Base-by-base conservation (phyloP, 1,140 invertebrate genomes). In the Drosophila santomea region DNA sequence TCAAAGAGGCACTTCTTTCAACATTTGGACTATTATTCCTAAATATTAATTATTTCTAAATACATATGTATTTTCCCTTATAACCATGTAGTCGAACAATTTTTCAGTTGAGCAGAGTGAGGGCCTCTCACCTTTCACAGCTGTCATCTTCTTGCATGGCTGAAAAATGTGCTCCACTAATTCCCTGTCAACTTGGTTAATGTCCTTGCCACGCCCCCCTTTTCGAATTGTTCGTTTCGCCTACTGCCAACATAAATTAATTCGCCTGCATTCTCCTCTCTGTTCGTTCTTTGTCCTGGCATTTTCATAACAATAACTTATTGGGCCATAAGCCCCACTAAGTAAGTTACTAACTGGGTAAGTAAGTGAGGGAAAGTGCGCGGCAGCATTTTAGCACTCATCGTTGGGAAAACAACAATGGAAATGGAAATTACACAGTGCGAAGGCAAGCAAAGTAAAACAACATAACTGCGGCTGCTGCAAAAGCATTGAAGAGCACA, bases 281-380 rank as follows among this genome's bases (percentile, higher is more conserved):
- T 11, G 8, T 11, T 17, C 32, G 32, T 8, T 12, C 28, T 71
- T 58, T 71, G 68, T 58, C 54, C 43, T 58, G 51, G 52, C 50
- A 58, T 71, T 72, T 58, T 72, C 68, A 72, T 72, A 72, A 72
- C 68, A 72, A 72, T 72, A 72, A 72, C 68, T 72, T 72, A 72
- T 58, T 72, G 15, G 66, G 51, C 68, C 68, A 60, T 73, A 72
- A 72, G 69, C 45, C 69, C 17, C 47, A 47, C 56, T 73, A 73
- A 73, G 74, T 81, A 77, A 77, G 74, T 76, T 69, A 80, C 55
- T 81, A 78, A 81, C 67, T 81, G 64, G 76, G 74, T 74, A 81
- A 81, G 78, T 80, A 62, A 69, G 64, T 51, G 20, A 20, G 2
- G 20, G 59, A 52, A 43, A 58, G 68, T 51, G 43, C 35, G 51